Conservation (phyloP, 2,888 invertebrate genomes). For the Apodemia zela region DNA sequence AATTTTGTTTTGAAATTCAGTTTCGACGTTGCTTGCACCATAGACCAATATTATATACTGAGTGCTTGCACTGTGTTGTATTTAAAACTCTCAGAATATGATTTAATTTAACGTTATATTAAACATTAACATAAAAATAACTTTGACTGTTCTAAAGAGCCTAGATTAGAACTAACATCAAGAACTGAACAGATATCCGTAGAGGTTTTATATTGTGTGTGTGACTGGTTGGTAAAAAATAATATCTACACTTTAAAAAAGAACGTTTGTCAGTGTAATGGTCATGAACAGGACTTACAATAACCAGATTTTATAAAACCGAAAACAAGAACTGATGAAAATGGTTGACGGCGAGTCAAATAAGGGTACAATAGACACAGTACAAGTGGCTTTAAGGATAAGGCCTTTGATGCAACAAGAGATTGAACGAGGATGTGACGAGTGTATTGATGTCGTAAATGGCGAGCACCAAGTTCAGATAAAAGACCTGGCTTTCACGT, state of each 20-base stretch:
- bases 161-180: too few relatives aligned
- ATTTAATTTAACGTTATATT: too few relatives aligned
- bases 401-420: constrained; percentile 89
- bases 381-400: constrained; percentile 90
- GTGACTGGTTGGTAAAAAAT: constrained; percentile 23
- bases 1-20: constrained; percentile 8
- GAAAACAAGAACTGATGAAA: constrained; percentile 34
- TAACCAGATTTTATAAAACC: constrained; percentile 21
- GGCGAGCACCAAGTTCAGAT: constrained; percentile 86
- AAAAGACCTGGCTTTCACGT: constrained; percentile 88
- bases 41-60: too few relatives aligned
- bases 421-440: constrained; percentile 85
- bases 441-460: constrained; percentile 84
- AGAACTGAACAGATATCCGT: too few relatives aligned
- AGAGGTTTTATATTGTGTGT: not conserved
- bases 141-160: too few relatives aligned
- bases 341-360: constrained; percentile 58
- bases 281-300: constrained; percentile 31
- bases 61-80: not conserved
- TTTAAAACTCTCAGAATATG: too few relatives aligned
- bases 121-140: too few relatives aligned
- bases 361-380: constrained; percentile 71
- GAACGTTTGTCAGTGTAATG: constrained; percentile 35
- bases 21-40: not conserved
- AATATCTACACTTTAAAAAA: constrained; percentile 19